Percentiles rank a stretch among this genome's conserved stretches.
These are phyloP conservation scores for Sarcophaga caerulescens DNA, from an alignment of 2,888 invertebrate species.

Conservation along the genomic window DNA sequence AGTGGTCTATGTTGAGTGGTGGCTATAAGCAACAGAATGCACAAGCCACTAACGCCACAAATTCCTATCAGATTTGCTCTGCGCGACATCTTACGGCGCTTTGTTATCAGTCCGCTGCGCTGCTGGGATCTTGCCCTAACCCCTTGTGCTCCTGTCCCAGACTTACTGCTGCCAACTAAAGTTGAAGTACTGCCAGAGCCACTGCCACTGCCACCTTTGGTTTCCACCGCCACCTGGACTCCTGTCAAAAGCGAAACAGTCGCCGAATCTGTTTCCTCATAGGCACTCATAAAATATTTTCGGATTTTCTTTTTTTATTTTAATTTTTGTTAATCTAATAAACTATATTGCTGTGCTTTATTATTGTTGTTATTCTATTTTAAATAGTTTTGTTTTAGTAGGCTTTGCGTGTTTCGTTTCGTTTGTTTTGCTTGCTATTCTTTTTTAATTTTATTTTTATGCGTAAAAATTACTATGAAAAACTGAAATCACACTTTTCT, in stretches of 20 bases:
- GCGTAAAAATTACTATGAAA: neutral
- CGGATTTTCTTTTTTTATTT: constrained; percentile 9
- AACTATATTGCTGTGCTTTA: constrained; percentile 9
- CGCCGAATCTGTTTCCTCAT: constrained; percentile 69
- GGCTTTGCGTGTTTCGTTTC: constrained; percentile 18
- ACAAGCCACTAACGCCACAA: constrained; percentile 80
- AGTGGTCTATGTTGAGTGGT: constrained; percentile 80
- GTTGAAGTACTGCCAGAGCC: neutral
- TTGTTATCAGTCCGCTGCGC: constrained; percentile 74
- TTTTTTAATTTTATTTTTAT: neutral
- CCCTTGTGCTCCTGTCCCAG: constrained; percentile 21
- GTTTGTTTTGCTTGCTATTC: neutral
- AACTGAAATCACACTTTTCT: constrained; percentile 18
- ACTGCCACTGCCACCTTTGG: constrained; percentile 53
- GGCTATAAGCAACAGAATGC: constrained; percentile 81
- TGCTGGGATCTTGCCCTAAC: constrained; percentile 75
- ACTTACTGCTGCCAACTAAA: constrained; percentile 11
- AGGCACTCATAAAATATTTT: constrained; percentile 62
- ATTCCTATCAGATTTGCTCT: constrained; percentile 81
- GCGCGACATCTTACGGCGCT: constrained; percentile 80
- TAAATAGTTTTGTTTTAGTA: neutral
- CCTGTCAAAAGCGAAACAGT: constrained; percentile 74
- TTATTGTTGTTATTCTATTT: neutral
- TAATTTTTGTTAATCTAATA: constrained; percentile 47
- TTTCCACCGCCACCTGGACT: constrained; percentile 66